These are phyloP conservation scores for Spatula clypeata DNA, from an alignment of 2,797 vertebrate species.

Conservation along the genomic window DNA sequence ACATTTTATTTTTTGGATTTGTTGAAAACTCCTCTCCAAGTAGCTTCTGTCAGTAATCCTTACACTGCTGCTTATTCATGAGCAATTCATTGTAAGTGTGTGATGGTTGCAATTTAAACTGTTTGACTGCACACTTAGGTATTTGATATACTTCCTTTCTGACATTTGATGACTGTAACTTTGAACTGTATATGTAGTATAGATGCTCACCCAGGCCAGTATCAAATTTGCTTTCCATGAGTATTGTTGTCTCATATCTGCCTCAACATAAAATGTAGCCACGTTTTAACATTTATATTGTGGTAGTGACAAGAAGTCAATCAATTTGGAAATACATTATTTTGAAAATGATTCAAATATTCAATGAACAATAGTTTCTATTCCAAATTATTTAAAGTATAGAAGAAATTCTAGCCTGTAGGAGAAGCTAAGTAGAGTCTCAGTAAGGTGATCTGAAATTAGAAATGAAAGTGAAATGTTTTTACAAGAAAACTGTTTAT, in stretches of 20 bases:
- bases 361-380: background rate
- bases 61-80: slow-evolving; percentile 49
- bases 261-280: background rate
- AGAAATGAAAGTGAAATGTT: slow-evolving; percentile 20
- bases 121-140: slow-evolving; percentile 19
- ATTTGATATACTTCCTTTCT: slow-evolving; percentile 28
- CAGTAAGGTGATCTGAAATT: slow-evolving; percentile 20
- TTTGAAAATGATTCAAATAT: background rate
- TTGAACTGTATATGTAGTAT: background rate
- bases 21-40: slow-evolving; percentile 4
- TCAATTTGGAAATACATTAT: background rate
- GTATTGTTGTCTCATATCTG: background rate
- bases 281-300: background rate
- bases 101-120: slow-evolving; percentile 50
- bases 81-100: slow-evolving; percentile 29
- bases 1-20: background rate
- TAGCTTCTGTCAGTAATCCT: slow-evolving; percentile 56
- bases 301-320: background rate
- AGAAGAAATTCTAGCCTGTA: background rate
- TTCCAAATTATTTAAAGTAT: background rate
- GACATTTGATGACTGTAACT: slow-evolving; percentile 24
- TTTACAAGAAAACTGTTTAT: slow-evolving; percentile 4
- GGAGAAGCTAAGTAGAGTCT: background rate
- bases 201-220: background rate
- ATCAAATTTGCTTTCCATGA: slow-evolving; percentile 16